phyloP scores from a whole-genome alignment of 37 sponge, comb jelly and placozoan genomes.

The Aplysina aerophoba region DNA sequence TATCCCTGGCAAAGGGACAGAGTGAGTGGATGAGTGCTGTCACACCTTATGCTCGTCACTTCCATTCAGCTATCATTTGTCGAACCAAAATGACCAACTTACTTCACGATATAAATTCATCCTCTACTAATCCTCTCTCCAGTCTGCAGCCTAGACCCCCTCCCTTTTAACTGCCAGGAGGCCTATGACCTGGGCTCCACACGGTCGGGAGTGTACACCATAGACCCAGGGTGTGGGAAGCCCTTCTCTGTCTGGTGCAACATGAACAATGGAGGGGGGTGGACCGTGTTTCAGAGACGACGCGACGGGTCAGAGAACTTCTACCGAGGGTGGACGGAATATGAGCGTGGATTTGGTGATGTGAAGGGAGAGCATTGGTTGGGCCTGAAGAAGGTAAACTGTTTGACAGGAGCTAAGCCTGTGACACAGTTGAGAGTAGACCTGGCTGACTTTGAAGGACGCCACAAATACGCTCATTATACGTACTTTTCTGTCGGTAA shows the following conservation, averaged over 20 bases:
- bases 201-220: conserved; percentile 23
- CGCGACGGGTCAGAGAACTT: not conserved
- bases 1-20: too few species aligned
- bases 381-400: conserved; percentile 15
- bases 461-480: conserved; percentile 16
- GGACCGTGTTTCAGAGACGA: conserved; percentile 40
- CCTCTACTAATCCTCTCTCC: too few species aligned
- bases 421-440: conserved; percentile 19
- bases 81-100: too few species aligned
- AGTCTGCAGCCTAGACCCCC: too few species aligned
- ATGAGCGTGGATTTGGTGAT: conserved; percentile 19
- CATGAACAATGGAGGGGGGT: conserved; percentile 16
- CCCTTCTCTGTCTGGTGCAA: conserved; percentile 8
- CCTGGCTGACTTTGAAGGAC: not conserved
- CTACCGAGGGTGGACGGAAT: conserved; percentile 24
- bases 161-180: not conserved
- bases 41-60: too few species aligned
- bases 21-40: too few species aligned
- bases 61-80: too few species aligned
- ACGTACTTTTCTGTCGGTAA: conserved; percentile 23
- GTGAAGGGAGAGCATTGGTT: conserved; percentile 16
- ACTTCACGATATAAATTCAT: too few species aligned
- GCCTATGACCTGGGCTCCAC: not conserved
- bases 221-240: conserved; percentile 16
- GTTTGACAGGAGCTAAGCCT: conserved; percentile 8